phyloP scores from a whole-genome alignment of 2,888 invertebrate genomes.

The Dinocampus coccinellae region DNA sequence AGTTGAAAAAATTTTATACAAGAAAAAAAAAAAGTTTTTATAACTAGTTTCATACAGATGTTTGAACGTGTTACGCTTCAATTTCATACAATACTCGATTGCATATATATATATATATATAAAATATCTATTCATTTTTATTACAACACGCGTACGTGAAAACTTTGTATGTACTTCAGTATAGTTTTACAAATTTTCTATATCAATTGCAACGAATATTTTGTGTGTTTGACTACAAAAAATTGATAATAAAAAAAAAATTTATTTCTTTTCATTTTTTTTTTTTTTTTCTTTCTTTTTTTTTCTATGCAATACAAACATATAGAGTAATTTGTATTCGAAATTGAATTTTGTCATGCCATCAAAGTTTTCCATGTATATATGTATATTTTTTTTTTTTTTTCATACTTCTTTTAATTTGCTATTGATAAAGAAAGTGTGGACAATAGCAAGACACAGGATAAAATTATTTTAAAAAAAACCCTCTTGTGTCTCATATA shows the following conservation, averaged over 20 bases:
- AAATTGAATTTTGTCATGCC: neutral
- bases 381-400: neutral
- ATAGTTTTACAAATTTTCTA: neutral
- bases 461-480: no score
- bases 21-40: conserved; percentile 49
- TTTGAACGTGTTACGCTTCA: conserved; percentile 8
- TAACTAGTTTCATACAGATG: conserved; percentile 53
- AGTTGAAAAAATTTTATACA: no score
- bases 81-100: neutral
- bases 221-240: neutral
- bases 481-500: neutral
- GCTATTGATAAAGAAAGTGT: neutral
- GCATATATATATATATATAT: neutral
- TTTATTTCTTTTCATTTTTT: no score
- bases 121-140: neutral
- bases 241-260: neutral
- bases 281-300: no score
- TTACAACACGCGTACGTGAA: neutral
- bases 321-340: neutral
- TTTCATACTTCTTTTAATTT: neutral
- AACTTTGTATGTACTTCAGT: neutral
- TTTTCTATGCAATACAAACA: neutral
- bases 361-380: neutral
- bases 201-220: neutral
- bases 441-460: neutral